A percentile compares a stretch with the other conserved stretches of the same genome.
Conservation (phyloP, 2,888 invertebrate species). For the Gastrophysa polygoni region DNA sequence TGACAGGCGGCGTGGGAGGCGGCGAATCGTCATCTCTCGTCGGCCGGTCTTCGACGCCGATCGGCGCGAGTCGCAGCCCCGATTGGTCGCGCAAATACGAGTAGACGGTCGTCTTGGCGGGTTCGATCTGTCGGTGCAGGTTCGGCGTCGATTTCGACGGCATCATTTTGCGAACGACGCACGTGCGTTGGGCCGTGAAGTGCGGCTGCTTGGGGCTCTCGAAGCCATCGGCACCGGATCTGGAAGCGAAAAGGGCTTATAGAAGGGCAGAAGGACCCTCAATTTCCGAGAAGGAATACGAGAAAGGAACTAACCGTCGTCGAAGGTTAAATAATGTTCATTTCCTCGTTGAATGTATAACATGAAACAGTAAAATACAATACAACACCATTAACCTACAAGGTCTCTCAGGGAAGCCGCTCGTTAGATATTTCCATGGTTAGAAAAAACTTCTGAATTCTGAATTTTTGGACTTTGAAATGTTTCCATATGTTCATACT, state of each 20-base stretch:
- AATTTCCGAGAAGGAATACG: constrained; percentile 10
- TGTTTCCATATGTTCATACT: no score
- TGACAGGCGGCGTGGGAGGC: constrained; percentile 66
- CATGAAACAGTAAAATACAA: no score
- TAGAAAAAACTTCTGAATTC: no score
- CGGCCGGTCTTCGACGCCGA: constrained; percentile 29
- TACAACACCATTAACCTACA: no score
- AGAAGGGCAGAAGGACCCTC: background rate
- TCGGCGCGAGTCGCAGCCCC: constrained; percentile 44
- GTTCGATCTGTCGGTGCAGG: constrained; percentile 44
- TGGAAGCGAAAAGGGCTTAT: constrained; percentile 36
- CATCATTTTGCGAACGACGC: constrained; percentile 53
- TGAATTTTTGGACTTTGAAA: no score
- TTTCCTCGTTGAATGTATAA: no score
- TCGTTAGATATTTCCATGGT: no score
- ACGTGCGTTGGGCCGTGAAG: constrained; percentile 35
- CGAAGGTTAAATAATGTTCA: no score
- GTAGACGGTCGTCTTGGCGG: constrained; percentile 44
- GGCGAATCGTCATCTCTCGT: constrained; percentile 61
- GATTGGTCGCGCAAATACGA: constrained; percentile 52
- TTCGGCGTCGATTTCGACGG: constrained; percentile 60
- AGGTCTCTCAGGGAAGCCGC: no score
- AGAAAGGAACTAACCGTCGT: no score
- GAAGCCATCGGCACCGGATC: constrained; percentile 51
- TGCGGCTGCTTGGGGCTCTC: constrained; percentile 39